A percentile compares a stretch with the other conserved stretches of the same genome.
These are phyloP conservation scores for Orientallactaga bullata DNA, from an alignment of 2,113 vertebrate genomes.

Conservation along the genomic window DNA sequence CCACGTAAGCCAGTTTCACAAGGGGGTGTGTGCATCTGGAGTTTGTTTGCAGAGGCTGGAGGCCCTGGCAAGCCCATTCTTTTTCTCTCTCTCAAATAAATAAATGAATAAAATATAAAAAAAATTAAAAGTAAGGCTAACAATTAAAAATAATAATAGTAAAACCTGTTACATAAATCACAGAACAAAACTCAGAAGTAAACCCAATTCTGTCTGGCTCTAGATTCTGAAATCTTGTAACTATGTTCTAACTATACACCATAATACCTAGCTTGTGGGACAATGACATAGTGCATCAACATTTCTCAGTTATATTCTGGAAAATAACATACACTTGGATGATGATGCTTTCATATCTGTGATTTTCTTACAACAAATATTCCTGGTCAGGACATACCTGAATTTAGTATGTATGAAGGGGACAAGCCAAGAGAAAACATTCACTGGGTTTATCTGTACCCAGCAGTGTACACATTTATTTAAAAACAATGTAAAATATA, in stretches of 20 bases:
- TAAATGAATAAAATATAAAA: too few species aligned
- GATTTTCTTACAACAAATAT: background rate
- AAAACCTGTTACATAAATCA: background rate
- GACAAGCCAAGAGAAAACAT: slow-evolving; percentile 60
- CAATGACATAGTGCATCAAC: background rate
- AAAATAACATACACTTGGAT: background rate
- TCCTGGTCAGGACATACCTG: background rate
- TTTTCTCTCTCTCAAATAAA: too few species aligned
- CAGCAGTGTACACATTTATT: slow-evolving; percentile 76
- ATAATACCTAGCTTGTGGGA: background rate
- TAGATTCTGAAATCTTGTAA: background rate
- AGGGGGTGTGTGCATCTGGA: too few species aligned
- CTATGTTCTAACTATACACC: background rate
- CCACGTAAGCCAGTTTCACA: too few species aligned
- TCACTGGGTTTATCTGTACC: slow-evolving; percentile 22
- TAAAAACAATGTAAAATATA: slow-evolving; percentile 83
- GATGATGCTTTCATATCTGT: background rate
- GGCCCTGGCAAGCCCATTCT: too few species aligned
- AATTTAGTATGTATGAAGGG: background rate
- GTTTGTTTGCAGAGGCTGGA: too few species aligned
- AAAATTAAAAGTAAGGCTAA: too few species aligned
- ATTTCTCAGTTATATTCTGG: slow-evolving; percentile 10
- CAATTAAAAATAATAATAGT: too few species aligned
- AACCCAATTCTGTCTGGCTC: slow-evolving; percentile 16
- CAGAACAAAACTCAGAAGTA: background rate